Percentiles rank a stretch among this genome's conserved stretches.
Conservation (phyloP, 35 echinoderm and acorn worm species). For the Diadema setosum region DNA sequence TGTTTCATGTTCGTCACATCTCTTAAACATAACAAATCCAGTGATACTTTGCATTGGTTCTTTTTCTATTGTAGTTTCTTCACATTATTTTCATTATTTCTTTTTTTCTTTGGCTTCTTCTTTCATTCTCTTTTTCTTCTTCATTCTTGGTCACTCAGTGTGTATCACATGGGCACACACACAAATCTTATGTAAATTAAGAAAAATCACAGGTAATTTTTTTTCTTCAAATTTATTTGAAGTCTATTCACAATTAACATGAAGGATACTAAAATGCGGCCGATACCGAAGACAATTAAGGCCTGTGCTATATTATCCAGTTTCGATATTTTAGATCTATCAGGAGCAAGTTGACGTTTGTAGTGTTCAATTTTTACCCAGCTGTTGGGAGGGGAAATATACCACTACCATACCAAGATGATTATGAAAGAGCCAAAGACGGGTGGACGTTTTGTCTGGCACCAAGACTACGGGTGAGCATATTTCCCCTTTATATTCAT, state of each 20-base stretch:
- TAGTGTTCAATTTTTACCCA: too few species aligned
- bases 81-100: not conserved
- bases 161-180: not conserved
- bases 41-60: too few species aligned
- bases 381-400: slow-evolving; percentile 17
- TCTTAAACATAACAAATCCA: too few species aligned
- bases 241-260: too few species aligned
- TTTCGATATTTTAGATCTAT: too few species aligned
- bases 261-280: too few species aligned
- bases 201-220: too few species aligned
- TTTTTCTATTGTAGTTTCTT: not conserved
- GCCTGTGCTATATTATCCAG: too few species aligned
- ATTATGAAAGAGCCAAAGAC: slow-evolving; percentile 37
- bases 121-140: not conserved
- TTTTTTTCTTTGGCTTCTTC: not conserved
- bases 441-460: slow-evolving; percentile 26
- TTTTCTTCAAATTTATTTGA: too few species aligned
- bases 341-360: too few species aligned
- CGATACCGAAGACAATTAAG: too few species aligned
- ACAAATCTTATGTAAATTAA: not conserved
- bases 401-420: slow-evolving; percentile 39
- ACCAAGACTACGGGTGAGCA: slow-evolving; percentile 21
- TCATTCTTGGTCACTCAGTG: not conserved
- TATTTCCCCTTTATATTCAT: not conserved
- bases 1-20: not conserved